Conservation (phyloP, 2,888 invertebrate species). For the Orchesella flavescens region DNA sequence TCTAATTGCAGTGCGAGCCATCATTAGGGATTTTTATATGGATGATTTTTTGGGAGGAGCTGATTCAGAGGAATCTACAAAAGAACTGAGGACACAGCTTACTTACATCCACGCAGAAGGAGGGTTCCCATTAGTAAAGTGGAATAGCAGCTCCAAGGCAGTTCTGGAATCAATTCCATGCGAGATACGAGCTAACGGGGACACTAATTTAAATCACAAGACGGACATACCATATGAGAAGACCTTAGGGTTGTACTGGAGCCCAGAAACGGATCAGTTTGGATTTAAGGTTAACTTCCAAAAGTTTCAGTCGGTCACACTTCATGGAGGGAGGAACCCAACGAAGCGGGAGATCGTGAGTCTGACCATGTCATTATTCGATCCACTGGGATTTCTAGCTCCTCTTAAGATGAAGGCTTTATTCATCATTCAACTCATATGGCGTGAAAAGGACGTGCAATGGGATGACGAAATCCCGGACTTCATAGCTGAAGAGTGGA, state of each 20-base stretch:
- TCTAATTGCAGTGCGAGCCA: background rate
- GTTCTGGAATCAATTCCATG: background rate
- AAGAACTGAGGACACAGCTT: background rate
- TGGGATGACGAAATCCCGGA: slow-evolving; percentile 71
- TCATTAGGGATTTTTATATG: background rate
- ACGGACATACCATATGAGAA: background rate
- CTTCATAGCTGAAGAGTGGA: slow-evolving; percentile 28
- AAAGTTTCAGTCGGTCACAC: background rate
- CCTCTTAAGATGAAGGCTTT: slow-evolving; percentile 70
- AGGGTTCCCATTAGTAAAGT: background rate
- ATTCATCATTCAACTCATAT: slow-evolving; percentile 72
- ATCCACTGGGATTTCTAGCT: slow-evolving; percentile 72
- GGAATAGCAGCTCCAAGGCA: background rate
- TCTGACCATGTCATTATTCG: slow-evolving; percentile 71
- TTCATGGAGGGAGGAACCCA: slow-evolving; percentile 22
- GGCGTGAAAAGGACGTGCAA: slow-evolving; percentile 66
- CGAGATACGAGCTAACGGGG: background rate
- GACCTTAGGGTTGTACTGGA: slow-evolving; percentile 49
- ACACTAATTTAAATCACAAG: background rate
- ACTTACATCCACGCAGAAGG: background rate
- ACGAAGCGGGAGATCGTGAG: slow-evolving; percentile 71
- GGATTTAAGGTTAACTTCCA: slow-evolving; percentile 27
- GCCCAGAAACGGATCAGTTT: slow-evolving; percentile 43
- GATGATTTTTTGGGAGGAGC: background rate
- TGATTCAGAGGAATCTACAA: background rate